Evolutionary conservation across 2,888 invertebrate genomes (phyloP).

Genomic region (Athalia cordata): DNA sequence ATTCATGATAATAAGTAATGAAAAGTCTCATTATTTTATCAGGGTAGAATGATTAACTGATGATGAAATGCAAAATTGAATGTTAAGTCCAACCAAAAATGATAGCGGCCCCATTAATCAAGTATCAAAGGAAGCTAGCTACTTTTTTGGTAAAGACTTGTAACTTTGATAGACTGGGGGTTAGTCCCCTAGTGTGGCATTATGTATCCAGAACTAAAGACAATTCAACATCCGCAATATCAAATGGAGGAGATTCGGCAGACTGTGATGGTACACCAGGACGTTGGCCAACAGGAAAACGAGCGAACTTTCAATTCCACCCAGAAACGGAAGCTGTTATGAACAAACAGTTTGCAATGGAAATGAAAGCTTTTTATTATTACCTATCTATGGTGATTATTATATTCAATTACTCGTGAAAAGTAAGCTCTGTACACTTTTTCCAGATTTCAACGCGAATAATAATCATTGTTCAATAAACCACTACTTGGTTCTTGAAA

Average conservation of each 20-base stretch:
- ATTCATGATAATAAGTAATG: no score
- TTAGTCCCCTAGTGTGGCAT: slow-evolving; percentile 8
- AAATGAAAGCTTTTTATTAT: slow-evolving; percentile 78
- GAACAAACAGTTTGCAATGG: slow-evolving; percentile 77
- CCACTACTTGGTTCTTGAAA: not conserved
- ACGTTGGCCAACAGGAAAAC: slow-evolving; percentile 61
- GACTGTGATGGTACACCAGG: slow-evolving; percentile 49
- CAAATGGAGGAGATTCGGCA: slow-evolving; percentile 29
- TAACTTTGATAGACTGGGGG: not conserved
- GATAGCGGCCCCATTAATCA: not conserved
- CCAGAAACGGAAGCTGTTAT: slow-evolving; percentile 74
- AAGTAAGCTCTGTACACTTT: no score
- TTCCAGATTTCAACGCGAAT: not conserved
- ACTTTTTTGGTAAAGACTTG: not conserved
- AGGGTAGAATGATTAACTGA: not conserved
- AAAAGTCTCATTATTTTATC: no score
- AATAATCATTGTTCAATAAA: not conserved
- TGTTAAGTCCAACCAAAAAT: not conserved
- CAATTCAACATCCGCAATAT: slow-evolving; percentile 17
- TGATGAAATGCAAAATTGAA: not conserved
- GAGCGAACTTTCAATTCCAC: slow-evolving; percentile 65
- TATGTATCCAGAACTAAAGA: slow-evolving; percentile 18
- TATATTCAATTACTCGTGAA: not conserved
- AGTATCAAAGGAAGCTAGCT: not conserved
- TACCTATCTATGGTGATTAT: slow-evolving; percentile 78